These are phyloP conservation scores for Elephantulus edwardii DNA, from an alignment of 2,113 vertebrate genomes.

Conservation along the genomic window DNA sequence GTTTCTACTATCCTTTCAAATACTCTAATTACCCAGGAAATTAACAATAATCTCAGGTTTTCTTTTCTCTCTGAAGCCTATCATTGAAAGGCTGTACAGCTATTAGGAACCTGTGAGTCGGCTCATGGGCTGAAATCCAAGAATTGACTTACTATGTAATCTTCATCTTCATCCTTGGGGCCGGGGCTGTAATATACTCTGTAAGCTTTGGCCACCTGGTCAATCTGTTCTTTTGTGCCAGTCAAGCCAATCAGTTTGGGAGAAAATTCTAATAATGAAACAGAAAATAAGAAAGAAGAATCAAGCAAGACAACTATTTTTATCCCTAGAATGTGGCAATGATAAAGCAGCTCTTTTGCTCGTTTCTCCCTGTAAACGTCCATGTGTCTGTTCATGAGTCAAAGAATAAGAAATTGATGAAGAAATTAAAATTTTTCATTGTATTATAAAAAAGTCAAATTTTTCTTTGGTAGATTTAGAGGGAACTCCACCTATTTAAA, in stretches of 20 bases:
- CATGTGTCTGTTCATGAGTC: neutral
- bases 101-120: neutral
- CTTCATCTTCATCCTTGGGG: constrained; percentile 96
- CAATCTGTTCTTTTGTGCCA: constrained; percentile 87
- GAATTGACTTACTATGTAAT: constrained; percentile 95
- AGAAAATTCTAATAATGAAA: constrained; percentile 91
- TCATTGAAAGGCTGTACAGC: neutral
- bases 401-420: constrained; percentile 7
- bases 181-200: constrained; percentile 97
- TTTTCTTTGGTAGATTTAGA: neutral
- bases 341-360: neutral
- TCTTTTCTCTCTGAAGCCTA: neutral
- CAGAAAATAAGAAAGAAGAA: constrained; percentile 29
- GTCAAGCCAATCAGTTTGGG: constrained; percentile 95
- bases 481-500: constrained; percentile 4
- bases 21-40: neutral
- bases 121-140: neutral
- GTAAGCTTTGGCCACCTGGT: constrained; percentile 91
- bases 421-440: constrained; percentile 21
- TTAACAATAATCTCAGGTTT: neutral
- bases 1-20: constrained; percentile 5
- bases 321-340: neutral
- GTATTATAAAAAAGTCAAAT: neutral
- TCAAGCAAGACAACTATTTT: neutral
- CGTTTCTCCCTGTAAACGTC: neutral